These are phyloP conservation scores for Cantharis rustica DNA, from an alignment of 2,888 invertebrate species.

Conservation along the genomic window DNA sequence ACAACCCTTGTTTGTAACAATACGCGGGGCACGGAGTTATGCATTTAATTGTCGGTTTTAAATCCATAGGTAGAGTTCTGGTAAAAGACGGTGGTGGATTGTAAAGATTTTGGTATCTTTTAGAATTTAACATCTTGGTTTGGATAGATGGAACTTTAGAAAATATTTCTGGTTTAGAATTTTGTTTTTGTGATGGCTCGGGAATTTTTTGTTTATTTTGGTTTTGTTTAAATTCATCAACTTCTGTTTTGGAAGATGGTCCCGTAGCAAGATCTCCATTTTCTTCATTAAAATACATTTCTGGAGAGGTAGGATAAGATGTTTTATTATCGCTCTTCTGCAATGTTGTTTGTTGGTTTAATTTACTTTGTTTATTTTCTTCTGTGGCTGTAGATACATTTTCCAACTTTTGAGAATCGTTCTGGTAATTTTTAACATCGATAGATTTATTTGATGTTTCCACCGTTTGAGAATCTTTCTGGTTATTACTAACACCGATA, in stretches of 20 bases:
- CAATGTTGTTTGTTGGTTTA: not conserved
- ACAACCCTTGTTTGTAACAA: not conserved
- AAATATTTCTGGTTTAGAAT: slow-evolving; percentile 21
- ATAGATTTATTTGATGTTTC: not conserved
- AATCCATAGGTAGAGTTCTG: not conserved
- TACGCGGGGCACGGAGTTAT: not conserved
- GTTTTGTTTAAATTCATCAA: not conserved
- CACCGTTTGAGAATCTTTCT: not conserved
- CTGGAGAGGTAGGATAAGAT: not conserved
- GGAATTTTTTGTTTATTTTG: not conserved
- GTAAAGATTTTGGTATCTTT: slow-evolving; percentile 4
- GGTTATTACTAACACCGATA: not conserved
- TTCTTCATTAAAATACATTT: not conserved
- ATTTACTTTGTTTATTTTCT: not conserved
- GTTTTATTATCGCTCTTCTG: not conserved
- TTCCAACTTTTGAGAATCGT: not conserved
- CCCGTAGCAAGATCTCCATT: not conserved
- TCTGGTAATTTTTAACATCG: not conserved
- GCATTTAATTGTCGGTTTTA: not conserved
- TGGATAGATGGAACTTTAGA: slow-evolving; percentile 29
- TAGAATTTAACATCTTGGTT: slow-evolving; percentile 24
- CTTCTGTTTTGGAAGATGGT: not conserved
- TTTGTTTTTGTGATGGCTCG: slow-evolving; percentile 27
- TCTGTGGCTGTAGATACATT: not conserved
- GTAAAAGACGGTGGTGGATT: slow-evolving; percentile 7